Percentiles rank a stretch among this genome's conserved stretches.
Conservation (phyloP, 2,113 vertebrate genomes). For the Odontesthes bonariensis region DNA sequence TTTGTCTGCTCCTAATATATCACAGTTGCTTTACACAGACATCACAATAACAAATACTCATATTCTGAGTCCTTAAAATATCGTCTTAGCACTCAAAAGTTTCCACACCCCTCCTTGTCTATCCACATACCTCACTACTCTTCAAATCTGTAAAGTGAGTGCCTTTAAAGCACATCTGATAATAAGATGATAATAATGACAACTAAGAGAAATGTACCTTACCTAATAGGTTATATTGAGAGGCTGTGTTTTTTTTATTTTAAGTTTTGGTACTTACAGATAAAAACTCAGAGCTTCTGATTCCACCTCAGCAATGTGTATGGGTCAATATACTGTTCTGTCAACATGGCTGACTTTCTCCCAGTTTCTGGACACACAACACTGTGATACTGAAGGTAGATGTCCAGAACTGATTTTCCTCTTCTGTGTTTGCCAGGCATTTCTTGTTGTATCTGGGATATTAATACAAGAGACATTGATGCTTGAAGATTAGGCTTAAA, state of each 20-base stretch:
- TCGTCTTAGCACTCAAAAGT: too few relatives aligned
- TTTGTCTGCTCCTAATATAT: too few relatives aligned
- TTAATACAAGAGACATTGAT: slow-evolving; percentile 57
- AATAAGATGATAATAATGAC: too few relatives aligned
- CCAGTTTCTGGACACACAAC: slow-evolving; percentile 13
- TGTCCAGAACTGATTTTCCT: slow-evolving; percentile 41
- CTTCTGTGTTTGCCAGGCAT: slow-evolving; percentile 35
- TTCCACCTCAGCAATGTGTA: background rate
- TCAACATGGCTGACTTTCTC: background rate
- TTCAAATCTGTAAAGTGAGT: too few relatives aligned
- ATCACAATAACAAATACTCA: too few relatives aligned
- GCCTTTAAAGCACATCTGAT: too few relatives aligned
- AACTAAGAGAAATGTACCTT: too few relatives aligned
- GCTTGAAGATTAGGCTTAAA: slow-evolving; percentile 58
- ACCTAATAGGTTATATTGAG: background rate
- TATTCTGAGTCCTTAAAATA: too few relatives aligned
- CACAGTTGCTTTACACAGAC: too few relatives aligned
- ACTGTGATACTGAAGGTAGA: slow-evolving; percentile 32
- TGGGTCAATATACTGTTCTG: background rate
- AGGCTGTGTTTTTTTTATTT: background rate
- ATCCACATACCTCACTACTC: too few relatives aligned
- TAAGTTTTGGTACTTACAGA: background rate
- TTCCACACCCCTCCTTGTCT: too few relatives aligned
- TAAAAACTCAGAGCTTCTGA: background rate
- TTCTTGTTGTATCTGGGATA: slow-evolving; percentile 47